Evolutionary conservation across 1,140 invertebrate genomes (phyloP), one percentile per base, ranked within the genome.

Genomic region (Muscidifurax raptorellus): DNA sequence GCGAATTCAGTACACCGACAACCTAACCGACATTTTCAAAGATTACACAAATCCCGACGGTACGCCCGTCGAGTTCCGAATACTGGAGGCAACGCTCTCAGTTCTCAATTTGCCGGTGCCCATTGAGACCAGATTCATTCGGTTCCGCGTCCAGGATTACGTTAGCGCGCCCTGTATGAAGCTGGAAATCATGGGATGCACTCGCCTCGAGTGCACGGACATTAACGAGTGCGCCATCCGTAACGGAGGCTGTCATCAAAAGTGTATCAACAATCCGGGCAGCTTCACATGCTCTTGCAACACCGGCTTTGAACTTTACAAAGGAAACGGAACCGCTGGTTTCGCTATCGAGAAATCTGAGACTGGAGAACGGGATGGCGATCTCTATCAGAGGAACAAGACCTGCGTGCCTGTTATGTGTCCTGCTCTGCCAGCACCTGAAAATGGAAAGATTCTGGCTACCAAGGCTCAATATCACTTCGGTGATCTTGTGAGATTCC

Each of bases 391-490:
- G 90, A 94, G 97, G 85, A 99, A 99, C 90, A 99, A 99, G 93
- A 98, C 98, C 25, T 99, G 98, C 92, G 98, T 99, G 47, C 96
- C 97, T 0, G 94, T 98, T 3, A 97, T 98, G 96, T 99, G 98
- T 89, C 96, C 98, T 13, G 90, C 93, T 4, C 90, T 99, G 27
- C 90, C 92, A n/a, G 93, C 96, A 0, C 98, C 98, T 0, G 96
- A 97, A 90, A 99, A 99, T 93, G 98, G 98, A 71, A 94, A 97
- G 87, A 92, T 99, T 59, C 91, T 99, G 22, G 96, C 97, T 0
- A 97, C 97, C 1, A 96, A 96, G 88, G 93, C 94, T 40, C 94
- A 96, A 87, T 98, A 97, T 92, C 97, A 98, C 88, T 99, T 97
- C 91, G 97, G 97, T 0, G 98, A 99, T 91, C 92, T 97, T 47